Evolutionary conservation across 2,888 invertebrate genomes (phyloP).

Genomic region (Leucophenga montana): DNA sequence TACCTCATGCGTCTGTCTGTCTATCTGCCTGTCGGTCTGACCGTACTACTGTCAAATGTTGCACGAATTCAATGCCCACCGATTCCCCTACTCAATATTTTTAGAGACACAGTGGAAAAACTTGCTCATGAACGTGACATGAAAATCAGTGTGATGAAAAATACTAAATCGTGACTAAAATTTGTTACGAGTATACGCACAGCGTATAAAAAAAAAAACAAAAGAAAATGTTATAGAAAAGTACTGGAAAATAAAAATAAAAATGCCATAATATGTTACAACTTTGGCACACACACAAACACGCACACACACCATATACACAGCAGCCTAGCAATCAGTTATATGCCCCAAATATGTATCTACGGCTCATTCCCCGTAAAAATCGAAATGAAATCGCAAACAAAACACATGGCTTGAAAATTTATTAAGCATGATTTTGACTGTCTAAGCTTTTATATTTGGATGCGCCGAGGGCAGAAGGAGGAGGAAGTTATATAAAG

Average conservation of each 20-base stretch:
- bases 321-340: too few species aligned
- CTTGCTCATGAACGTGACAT: slow-evolving; percentile 68
- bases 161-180: slow-evolving; percentile 70
- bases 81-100: neutral
- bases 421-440: neutral
- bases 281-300: slow-evolving; percentile 9
- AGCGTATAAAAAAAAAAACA: slow-evolving; percentile 2
- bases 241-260: neutral
- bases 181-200: slow-evolving; percentile 43
- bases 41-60: too few species aligned
- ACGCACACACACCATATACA: neutral
- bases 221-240: slow-evolving; percentile 7
- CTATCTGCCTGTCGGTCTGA: too few species aligned
- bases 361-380: too few species aligned
- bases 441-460: neutral
- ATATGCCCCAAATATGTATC: too few species aligned
- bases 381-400: too few species aligned
- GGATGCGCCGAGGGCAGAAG: neutral
- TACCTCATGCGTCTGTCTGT: neutral
- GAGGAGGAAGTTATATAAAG: neutral
- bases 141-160: slow-evolving; percentile 70
- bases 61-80: neutral
- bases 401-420: slow-evolving; percentile 4
- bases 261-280: slow-evolving; percentile 25
- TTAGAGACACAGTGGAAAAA: slow-evolving; percentile 41